Conservation (phyloP, 1,140 invertebrate species). For the Dufourea novaeangliae region DNA sequence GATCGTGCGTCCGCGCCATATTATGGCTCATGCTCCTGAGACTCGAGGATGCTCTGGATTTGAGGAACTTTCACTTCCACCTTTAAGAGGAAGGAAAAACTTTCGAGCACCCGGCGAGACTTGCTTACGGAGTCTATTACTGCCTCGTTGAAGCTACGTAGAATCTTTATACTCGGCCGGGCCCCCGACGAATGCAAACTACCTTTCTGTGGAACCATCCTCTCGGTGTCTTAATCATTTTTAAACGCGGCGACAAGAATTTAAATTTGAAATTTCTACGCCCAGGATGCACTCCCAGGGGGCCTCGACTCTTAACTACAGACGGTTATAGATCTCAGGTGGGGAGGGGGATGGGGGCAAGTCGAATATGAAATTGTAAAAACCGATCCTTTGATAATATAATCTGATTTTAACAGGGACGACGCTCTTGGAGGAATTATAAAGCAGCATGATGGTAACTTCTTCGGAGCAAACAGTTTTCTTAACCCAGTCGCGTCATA, state of each 20-base stretch:
- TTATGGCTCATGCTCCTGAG: constrained; percentile 42
- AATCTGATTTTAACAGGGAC: background rate
- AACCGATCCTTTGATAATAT: background rate
- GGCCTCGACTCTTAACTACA: background rate
- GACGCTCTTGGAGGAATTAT: background rate
- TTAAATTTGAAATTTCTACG: constrained; percentile 41
- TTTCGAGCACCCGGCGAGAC: constrained; percentile 60
- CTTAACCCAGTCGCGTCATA: no score
- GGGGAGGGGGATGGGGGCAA: no score
- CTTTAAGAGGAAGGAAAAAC: constrained; percentile 60
- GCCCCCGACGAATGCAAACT: constrained; percentile 53
- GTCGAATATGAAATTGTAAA: background rate
- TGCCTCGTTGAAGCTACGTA: constrained; percentile 53
- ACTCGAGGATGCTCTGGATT: constrained; percentile 48
- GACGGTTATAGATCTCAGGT: background rate
- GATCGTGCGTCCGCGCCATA: constrained; percentile 17
- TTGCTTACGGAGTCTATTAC: constrained; percentile 66
- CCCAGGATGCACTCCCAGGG: background rate
- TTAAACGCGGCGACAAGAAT: constrained; percentile 20
- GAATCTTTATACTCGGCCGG: constrained; percentile 55
- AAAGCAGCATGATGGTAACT: no score
- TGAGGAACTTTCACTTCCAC: constrained; percentile 55
- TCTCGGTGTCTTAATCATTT: constrained; percentile 58
- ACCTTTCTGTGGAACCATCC: constrained; percentile 50
- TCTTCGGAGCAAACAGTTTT: no score